Percentiles rank a stretch among this genome's conserved stretches.
phyloP scores from a whole-genome alignment of 1,140 invertebrate genomes.

The Diorhabda sublineata region DNA sequence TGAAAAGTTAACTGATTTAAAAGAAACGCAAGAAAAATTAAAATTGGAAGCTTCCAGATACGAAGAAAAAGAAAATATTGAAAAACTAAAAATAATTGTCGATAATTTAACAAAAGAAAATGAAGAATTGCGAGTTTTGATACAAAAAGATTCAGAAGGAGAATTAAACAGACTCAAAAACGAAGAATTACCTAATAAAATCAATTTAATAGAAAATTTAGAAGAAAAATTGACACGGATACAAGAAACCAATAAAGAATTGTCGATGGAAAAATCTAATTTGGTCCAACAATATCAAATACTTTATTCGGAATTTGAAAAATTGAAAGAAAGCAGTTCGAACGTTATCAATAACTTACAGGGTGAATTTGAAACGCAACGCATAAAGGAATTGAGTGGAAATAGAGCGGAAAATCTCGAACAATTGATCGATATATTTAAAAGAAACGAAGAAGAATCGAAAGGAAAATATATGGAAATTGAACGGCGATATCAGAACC shows the following conservation, averaged over 20 bases:
- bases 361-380: too few species aligned
- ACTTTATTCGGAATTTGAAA: too few species aligned
- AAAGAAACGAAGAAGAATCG: too few species aligned
- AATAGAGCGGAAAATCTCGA: too few species aligned
- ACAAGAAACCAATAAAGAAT: neutral
- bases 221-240: neutral
- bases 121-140: constrained; percentile 63
- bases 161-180: neutral
- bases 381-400: too few species aligned
- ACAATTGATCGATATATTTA: too few species aligned
- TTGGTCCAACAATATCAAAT: too few species aligned
- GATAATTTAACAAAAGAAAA: constrained; percentile 64
- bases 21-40: constrained; percentile 72
- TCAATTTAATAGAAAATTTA: neutral
- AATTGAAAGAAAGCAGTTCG: too few species aligned
- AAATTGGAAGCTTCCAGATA: constrained; percentile 48
- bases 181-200: constrained; percentile 1
- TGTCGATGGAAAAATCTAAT: neutral
- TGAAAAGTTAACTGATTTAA: constrained; percentile 70
- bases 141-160: constrained; percentile 34
- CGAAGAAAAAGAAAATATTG: constrained; percentile 36
- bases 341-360: too few species aligned
- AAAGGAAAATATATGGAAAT: too few species aligned
- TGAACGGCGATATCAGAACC: neutral
- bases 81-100: constrained; percentile 53